Conservation (phyloP, 2,113 vertebrate genomes). For the Xenotilapia flavipinnis region DNA sequence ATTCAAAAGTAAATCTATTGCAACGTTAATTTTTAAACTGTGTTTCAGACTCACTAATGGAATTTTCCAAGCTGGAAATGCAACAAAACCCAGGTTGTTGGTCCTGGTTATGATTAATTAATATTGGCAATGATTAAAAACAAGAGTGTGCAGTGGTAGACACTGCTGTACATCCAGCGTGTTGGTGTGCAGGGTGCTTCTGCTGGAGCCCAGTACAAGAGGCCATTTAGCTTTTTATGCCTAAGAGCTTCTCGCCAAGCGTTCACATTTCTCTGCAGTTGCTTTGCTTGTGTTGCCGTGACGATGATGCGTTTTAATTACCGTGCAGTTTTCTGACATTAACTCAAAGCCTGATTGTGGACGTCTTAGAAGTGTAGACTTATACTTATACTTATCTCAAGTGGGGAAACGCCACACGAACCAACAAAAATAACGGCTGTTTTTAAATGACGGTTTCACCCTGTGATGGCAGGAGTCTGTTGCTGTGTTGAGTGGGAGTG, state of each 20-base stretch:
- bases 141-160: not conserved
- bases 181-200: not conserved
- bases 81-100: not conserved
- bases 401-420: not conserved
- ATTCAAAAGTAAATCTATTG: not conserved
- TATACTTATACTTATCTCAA: not conserved
- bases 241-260: not conserved
- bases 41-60: not conserved
- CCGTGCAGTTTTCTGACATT: not conserved
- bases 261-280: not conserved
- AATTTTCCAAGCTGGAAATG: not conserved
- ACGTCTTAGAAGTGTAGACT: not conserved
- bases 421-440: not conserved
- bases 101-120: not conserved
- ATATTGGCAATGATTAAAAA: not conserved
- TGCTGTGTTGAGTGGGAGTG: not conserved
- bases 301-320: not conserved
- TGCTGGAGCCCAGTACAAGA: not conserved
- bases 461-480: not conserved
- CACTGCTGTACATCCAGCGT: not conserved
- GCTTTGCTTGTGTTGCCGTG: not conserved
- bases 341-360: not conserved
- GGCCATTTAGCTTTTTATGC: slow-evolving; percentile 20
- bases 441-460: not conserved
- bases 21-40: not conserved